Base-by-base conservation (phyloP, 2,113 vertebrate genomes). In the Syrmaticus mikado region DNA sequence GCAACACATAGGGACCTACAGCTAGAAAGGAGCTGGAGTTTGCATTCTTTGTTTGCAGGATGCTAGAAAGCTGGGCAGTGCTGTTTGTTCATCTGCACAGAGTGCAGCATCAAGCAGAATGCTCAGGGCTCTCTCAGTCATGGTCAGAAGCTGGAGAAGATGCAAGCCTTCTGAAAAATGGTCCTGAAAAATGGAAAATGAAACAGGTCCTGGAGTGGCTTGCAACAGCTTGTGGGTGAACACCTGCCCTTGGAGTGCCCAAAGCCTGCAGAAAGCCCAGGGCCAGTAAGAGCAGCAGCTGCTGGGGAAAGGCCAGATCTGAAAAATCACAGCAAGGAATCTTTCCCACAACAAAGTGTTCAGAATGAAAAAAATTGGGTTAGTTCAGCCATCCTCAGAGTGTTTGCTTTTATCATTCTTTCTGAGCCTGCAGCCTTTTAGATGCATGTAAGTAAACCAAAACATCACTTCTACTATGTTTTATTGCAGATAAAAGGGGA, bases 381-480 rank as follows among this genome's bases (percentile, higher is more conserved):
- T 71, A n/a, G 48, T 43, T 89, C 74, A 85, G 67, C 22, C 46
- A 30, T 40, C 66, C 53, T 89, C 74, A 11, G 20, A 36, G 21
- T 24, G 25, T 74, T 91, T 85, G 48, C 40, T 84, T 52, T 52
- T 67, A 53, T 74, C 64, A 45, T 85, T 45, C 80, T 43, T 65
- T 82, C 81, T 91, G 66, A 91, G 43, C 57, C 61, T 80, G 65
- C 52, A 83, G 65, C 41, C 60, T 94, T 83, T 92, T 91, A 85
- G 72, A 38, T 52, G 82, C 38, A 30, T 40, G 62, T 62, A 91
- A 85, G 81, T 66, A 77, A 83, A 92, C 55, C 13, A 27, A 91
- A 92, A 61, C 73, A 85, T 87, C 32, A n/a, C 40, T 90, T 93
- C 67, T 87, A 64, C 43, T 76, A 52, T 38, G 28, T 83, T 89